Conservation (phyloP, 2,797 vertebrate genomes). For the Macrochelys suwanniensis region DNA sequence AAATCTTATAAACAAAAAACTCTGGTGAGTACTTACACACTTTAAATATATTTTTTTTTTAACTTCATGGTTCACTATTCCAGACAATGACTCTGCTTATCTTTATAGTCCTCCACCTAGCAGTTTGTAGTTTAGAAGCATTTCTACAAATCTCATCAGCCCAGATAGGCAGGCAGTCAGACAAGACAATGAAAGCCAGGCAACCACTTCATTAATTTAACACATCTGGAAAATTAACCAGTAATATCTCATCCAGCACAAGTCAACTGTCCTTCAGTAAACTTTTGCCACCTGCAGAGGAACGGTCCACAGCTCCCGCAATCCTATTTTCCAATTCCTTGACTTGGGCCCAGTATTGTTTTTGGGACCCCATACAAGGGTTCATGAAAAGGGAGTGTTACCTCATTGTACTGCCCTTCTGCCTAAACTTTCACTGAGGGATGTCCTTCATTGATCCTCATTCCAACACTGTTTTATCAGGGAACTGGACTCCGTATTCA, state of each 20-base stretch:
- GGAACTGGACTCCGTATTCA: constrained; percentile 7
- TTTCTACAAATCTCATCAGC: not conserved
- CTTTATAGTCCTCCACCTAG: not conserved
- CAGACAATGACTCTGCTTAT: not conserved
- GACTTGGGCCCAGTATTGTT: not conserved
- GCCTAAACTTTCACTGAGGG: not conserved
- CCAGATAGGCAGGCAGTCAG: not conserved
- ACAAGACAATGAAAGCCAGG: not conserved
- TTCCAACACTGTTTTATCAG: constrained; percentile 7
- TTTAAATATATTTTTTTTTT: not conserved
- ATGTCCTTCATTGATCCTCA: not conserved
- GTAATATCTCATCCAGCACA: not conserved
- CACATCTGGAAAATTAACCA: not conserved
- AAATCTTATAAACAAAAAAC: not conserved
- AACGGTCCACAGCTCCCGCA: not conserved
- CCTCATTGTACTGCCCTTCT: not conserved
- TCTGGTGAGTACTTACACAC: not conserved
- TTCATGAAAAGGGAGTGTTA: not conserved
- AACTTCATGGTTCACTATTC: not conserved
- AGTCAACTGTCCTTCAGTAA: not conserved
- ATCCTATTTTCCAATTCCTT: not conserved
- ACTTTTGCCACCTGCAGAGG: not conserved
- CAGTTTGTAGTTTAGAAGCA: not conserved
- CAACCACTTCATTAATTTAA: not conserved
- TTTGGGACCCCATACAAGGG: not conserved